Evolutionary conservation across 2,113 vertebrate genomes (phyloP).

Genomic region (Nematolebias whitei): DNA sequence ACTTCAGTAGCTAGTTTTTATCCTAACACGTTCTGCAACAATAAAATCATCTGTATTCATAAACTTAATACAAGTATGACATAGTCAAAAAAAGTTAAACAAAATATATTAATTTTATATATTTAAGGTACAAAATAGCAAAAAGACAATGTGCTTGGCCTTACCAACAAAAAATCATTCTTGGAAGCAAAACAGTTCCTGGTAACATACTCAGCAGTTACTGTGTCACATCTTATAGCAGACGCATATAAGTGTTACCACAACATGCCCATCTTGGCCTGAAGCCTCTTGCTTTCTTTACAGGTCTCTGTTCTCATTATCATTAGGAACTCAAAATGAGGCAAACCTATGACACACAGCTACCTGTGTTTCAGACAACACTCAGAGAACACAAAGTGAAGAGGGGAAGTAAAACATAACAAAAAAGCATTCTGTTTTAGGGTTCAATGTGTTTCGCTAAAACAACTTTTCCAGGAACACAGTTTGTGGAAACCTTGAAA

Average conservation of each 20-base stretch:
- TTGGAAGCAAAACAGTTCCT: constrained; percentile 47
- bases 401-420: background rate
- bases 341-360: constrained; percentile 29
- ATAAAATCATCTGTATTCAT: too few relatives aligned
- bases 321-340: constrained; percentile 56
- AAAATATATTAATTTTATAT: too few relatives aligned
- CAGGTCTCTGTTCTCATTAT: constrained; percentile 30
- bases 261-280: constrained; percentile 36
- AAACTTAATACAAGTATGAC: too few relatives aligned
- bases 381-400: constrained; percentile 2
- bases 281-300: constrained; percentile 34
- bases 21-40: too few relatives aligned
- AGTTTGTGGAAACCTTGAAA: too few relatives aligned
- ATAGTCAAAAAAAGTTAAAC: too few relatives aligned
- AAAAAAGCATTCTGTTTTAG: background rate
- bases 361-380: constrained; percentile 1
- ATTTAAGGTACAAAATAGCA: too few relatives aligned
- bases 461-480: too few relatives aligned
- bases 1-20: too few relatives aligned
- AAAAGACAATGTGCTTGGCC: too few relatives aligned
- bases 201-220: too few relatives aligned
- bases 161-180: constrained; percentile 13
- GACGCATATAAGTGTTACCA: constrained; percentile 10
- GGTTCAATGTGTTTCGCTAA: too few relatives aligned
- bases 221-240: constrained; percentile 18